These are phyloP conservation scores for Tyria jacobaeae DNA, from an alignment of 2,888 invertebrate genomes.

Conservation along the genomic window DNA sequence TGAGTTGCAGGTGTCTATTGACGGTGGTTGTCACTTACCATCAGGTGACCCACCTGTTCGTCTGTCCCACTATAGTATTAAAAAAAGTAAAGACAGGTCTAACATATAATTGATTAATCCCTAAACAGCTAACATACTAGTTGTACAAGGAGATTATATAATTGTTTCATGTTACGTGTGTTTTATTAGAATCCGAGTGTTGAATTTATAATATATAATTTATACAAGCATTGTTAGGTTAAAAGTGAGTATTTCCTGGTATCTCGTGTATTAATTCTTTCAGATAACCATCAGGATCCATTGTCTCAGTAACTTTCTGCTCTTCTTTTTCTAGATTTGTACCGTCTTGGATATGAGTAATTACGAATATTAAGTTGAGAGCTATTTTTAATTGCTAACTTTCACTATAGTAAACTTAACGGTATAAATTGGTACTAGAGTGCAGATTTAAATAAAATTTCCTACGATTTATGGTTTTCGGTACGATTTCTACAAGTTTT, in stretches of 20 bases:
- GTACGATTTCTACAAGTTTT: no score
- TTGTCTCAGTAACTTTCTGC: slow-evolving; percentile 29
- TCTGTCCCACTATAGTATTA: no score
- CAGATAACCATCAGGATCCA: slow-evolving; percentile 38
- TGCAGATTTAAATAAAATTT: background rate
- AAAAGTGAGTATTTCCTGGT: slow-evolving; percentile 38
- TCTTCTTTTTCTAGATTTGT: slow-evolving; percentile 13
- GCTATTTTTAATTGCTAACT: background rate
- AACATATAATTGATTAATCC: no score
- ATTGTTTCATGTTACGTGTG: slow-evolving; percentile 30
- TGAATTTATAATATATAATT: slow-evolving; percentile 41
- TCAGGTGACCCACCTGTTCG: no score
- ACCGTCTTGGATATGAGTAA: background rate
- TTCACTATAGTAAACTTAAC: no score
- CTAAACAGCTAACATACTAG: slow-evolving; percentile 33
- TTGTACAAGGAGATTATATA: slow-evolving; percentile 38
- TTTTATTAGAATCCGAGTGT: slow-evolving; percentile 39
- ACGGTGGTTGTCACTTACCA: no score
- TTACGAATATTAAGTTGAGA: background rate
- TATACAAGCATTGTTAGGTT: slow-evolving; percentile 41
- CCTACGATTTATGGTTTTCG: no score
- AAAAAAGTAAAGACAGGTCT: no score
- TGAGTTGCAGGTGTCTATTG: no score
- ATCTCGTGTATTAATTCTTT: slow-evolving; percentile 37
- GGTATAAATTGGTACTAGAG: no score